Conservation (phyloP, 2,113 vertebrate species). For the Genyomyrus donnyi region DNA sequence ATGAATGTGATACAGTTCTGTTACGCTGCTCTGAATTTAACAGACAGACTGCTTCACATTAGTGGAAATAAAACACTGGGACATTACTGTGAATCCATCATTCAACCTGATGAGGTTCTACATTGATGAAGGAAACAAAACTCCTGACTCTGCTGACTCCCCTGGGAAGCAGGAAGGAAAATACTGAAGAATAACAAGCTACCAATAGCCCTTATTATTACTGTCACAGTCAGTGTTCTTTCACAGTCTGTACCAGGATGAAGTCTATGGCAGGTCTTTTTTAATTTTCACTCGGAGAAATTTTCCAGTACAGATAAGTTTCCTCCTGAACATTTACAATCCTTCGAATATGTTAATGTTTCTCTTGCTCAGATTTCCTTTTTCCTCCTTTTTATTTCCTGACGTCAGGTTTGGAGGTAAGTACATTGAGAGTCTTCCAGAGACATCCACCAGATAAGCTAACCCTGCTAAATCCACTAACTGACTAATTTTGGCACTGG, state of each 20-base stretch:
- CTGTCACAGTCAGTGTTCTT: background rate
- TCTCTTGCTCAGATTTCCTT: background rate
- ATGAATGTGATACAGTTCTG: background rate
- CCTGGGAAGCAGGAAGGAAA: background rate
- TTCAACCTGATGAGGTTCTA: background rate
- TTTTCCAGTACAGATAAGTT: background rate
- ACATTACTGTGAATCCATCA: background rate
- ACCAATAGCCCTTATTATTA: background rate
- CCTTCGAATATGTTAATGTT: background rate
- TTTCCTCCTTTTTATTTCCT: slow-evolving; percentile 21
- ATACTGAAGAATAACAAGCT: background rate
- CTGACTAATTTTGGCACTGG: background rate
- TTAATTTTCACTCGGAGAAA: background rate
- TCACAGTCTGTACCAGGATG: background rate
- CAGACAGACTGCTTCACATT: background rate
- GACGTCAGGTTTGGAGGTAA: slow-evolving; percentile 12
- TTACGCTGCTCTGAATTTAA: background rate
- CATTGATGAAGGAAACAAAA: background rate
- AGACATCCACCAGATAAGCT: slow-evolving; percentile 5
- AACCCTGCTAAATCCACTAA: background rate
- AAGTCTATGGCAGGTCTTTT: background rate
- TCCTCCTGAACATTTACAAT: background rate
- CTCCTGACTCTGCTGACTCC: background rate
- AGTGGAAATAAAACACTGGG: background rate
- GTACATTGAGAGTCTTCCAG: slow-evolving; percentile 5